phyloP scores from a whole-genome alignment of 2,797 vertebrate species.

The Spheniscus humboldti region DNA sequence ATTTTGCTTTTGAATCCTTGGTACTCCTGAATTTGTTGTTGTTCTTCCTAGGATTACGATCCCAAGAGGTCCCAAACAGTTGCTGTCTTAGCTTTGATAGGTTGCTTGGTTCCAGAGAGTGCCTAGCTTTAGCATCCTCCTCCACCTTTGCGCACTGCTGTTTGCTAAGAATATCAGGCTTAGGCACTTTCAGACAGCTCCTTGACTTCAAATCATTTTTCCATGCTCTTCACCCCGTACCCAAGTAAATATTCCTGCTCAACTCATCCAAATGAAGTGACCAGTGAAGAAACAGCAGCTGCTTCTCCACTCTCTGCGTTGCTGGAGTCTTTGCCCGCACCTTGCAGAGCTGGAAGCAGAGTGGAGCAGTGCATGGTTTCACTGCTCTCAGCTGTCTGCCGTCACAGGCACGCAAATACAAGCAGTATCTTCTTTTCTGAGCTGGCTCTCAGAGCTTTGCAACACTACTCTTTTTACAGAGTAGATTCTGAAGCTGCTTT shows the following conservation, averaged over 20 bases:
- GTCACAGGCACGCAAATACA: neutral
- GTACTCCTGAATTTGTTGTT: neutral
- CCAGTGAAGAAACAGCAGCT: neutral
- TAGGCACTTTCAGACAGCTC: neutral
- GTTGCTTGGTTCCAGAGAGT: neutral
- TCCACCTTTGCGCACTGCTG: neutral
- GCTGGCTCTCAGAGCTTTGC: neutral
- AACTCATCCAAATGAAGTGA: rapidly evolving
- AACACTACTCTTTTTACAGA: neutral
- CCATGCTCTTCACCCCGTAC: neutral
- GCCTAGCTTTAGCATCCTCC: neutral
- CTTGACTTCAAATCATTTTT: neutral
- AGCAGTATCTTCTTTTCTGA: neutral
- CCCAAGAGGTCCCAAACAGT: neutral
- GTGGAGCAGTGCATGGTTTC: neutral
- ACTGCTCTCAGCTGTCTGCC: neutral
- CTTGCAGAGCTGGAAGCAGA: neutral
- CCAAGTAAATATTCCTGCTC: neutral
- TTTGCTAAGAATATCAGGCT: neutral
- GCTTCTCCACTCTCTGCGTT: neutral
- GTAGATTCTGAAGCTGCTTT: neutral
- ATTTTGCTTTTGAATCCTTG: neutral
- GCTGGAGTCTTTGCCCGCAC: neutral
- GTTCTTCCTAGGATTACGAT: neutral
- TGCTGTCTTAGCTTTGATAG: neutral